phyloP scores from a whole-genome alignment of 2,888 invertebrate species.

The Syrista parreyssii region DNA sequence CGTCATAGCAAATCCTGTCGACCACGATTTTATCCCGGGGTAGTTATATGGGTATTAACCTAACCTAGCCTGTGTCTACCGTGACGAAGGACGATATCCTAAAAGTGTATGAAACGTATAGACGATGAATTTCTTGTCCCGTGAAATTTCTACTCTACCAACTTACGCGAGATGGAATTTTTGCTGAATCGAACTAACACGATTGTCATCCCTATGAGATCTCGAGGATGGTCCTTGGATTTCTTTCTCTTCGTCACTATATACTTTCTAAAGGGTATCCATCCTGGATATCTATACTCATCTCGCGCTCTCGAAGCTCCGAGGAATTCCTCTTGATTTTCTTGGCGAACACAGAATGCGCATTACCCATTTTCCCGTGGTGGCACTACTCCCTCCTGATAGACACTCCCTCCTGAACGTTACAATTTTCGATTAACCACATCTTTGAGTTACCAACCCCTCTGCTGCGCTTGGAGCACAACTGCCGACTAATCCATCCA shows the following conservation, averaged over 20 bases:
- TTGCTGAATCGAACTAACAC: not conserved
- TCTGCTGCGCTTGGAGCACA: not conserved
- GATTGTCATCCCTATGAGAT: not conserved
- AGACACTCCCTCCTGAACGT: not conserved
- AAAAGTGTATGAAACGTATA: not conserved
- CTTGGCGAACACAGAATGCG: not conserved
- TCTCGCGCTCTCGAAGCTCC: not conserved
- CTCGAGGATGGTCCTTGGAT: not conserved
- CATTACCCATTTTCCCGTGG: not conserved
- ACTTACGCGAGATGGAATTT: not conserved
- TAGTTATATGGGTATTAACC: not conserved
- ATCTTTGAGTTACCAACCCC: not conserved
- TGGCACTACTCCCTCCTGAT: not conserved
- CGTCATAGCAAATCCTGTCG: not conserved
- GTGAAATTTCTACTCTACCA: not conserved
- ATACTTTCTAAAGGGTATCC: not conserved
- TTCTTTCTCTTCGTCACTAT: not conserved
- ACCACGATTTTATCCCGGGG: not conserved
- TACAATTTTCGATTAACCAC: not conserved
- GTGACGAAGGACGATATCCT: not conserved
- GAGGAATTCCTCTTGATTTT: not conserved
- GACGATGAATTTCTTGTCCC: not conserved
- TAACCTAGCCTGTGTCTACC: not conserved
- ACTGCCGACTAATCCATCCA: not conserved
- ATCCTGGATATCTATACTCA: not conserved